A percentile compares a stretch with the other conserved stretches of the same genome.
Conservation (phyloP, 2,113 vertebrate species). For the Pseudopipra pipra region DNA sequence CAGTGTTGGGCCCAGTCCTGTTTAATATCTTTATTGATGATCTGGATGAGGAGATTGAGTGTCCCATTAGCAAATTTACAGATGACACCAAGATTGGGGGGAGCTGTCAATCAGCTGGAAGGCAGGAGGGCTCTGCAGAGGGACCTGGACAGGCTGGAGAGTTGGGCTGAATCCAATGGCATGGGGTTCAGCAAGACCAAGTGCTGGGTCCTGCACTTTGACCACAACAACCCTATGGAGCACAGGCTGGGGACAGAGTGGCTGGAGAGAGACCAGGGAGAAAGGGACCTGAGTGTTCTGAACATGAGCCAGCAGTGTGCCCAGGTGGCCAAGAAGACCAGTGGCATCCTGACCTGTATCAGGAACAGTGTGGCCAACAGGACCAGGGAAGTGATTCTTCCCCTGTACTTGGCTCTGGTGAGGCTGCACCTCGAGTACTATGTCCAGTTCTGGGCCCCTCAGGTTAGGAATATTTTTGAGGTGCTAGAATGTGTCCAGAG, state of each 20-base stretch:
- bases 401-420: no score
- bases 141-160: not conserved
- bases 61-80: not conserved
- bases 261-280: not conserved
- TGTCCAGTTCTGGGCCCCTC: not conserved
- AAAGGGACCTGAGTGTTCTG: not conserved
- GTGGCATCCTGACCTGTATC: not conserved
- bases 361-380: not conserved
- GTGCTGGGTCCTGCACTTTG: not conserved
- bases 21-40: not conserved
- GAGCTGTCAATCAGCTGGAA: not conserved
- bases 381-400: no score
- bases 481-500: not conserved
- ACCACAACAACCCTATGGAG: not conserved
- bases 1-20: not conserved
- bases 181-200: not conserved
- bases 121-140: not conserved
- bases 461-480: not conserved
- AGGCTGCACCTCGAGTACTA: no score
- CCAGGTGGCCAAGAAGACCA: not conserved
- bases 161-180: not conserved
- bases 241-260: not conserved
- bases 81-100: not conserved
- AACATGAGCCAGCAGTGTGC: not conserved
- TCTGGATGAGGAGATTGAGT: not conserved